phyloP scores from a whole-genome alignment of 2,888 invertebrate genomes.

The Achlya flavicornis region DNA sequence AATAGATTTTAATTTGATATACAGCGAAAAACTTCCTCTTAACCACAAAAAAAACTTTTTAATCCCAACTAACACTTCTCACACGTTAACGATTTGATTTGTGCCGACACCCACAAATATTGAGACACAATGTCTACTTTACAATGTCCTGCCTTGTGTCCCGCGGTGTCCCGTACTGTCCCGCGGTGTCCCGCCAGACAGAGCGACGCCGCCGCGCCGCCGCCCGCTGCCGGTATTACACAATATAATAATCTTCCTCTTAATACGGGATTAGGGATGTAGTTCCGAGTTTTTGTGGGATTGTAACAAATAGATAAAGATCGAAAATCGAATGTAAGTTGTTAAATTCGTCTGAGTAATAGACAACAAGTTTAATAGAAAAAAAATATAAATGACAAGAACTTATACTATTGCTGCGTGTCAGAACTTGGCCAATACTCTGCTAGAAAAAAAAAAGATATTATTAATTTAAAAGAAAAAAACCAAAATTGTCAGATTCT shows the following conservation, averaged over 20 bases:
- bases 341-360: background rate
- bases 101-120: slow-evolving; percentile 37
- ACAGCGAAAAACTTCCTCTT: background rate
- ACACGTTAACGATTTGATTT: slow-evolving; percentile 27
- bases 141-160: slow-evolving; percentile 1
- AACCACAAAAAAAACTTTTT: slow-evolving; percentile 6
- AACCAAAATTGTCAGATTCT: too few relatives aligned
- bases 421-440: too few relatives aligned
- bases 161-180: background rate
- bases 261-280: slow-evolving; percentile 8
- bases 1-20: too few relatives aligned
- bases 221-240: slow-evolving; percentile 10
- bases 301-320: background rate
- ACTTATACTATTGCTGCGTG: too few relatives aligned
- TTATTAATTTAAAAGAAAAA: too few relatives aligned
- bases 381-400: background rate
- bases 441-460: too few relatives aligned
- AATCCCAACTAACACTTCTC: slow-evolving; percentile 16
- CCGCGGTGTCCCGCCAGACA: background rate
- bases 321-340: background rate
- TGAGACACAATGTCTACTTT: slow-evolving; percentile 11
- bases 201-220: slow-evolving; percentile 10
- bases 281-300: slow-evolving; percentile 7
- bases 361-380: too few relatives aligned
- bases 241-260: slow-evolving; percentile 7